Evolutionary conservation across 2,888 invertebrate species (phyloP).

Genomic region (Salpingus planirostris): DNA sequence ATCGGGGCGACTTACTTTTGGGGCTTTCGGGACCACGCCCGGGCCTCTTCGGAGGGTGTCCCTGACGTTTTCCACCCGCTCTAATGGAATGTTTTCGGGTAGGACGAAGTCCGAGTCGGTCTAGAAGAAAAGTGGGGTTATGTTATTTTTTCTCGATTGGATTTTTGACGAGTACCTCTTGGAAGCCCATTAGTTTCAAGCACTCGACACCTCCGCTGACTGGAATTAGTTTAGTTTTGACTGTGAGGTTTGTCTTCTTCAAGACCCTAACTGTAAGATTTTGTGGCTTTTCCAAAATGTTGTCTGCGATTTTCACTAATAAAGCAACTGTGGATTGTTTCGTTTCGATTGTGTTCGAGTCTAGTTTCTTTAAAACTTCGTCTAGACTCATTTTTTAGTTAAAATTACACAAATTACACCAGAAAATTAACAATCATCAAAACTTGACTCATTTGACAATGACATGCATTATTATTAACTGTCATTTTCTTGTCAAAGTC

Average conservation of each 20-base stretch:
- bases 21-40: constrained; percentile 11
- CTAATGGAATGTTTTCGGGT: constrained; percentile 11
- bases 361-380: constrained; percentile 2
- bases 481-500: too few species aligned
- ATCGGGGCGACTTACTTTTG: constrained; percentile 1
- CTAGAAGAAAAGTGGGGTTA: constrained; percentile 19
- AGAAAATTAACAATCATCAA: too few species aligned
- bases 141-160: too few species aligned
- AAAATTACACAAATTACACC: too few species aligned
- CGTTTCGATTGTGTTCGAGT: constrained; percentile 3
- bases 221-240: constrained; percentile 26
- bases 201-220: constrained; percentile 28
- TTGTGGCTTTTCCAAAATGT: constrained; percentile 28
- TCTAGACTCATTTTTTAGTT: constrained; percentile 7
- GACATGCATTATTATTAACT: too few species aligned
- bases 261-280: constrained; percentile 27
- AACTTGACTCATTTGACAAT: too few species aligned
- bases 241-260: constrained; percentile 27
- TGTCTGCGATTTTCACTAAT: constrained; percentile 31
- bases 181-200: constrained; percentile 32
- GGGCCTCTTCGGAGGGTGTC: too few species aligned
- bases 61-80: constrained; percentile 14
- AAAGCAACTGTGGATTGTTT: constrained; percentile 19
- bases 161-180: too few species aligned
- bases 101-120: constrained; percentile 17